A percentile compares a stretch with the other conserved stretches of the same genome.
phyloP scores from a whole-genome alignment of 2,888 invertebrate genomes.

The Thumatha senex region DNA sequence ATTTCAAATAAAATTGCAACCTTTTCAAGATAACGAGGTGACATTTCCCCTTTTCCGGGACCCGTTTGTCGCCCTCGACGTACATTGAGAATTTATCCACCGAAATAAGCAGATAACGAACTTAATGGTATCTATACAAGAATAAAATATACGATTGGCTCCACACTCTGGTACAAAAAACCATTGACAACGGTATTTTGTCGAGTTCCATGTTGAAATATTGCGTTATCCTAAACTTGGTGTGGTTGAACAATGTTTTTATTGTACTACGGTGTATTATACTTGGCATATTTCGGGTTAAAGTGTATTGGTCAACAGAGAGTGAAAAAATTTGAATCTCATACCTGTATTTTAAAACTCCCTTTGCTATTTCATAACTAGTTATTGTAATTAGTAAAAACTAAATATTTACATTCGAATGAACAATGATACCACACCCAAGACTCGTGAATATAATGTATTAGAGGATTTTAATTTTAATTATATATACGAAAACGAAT shows the following conservation, averaged over 20 bases:
- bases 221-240: constrained; percentile 16
- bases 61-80: constrained; percentile 66
- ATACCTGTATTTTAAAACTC: too few species aligned
- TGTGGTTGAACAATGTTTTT: constrained; percentile 8
- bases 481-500: too few species aligned
- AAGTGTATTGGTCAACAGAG: neutral
- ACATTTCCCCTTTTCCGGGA: constrained; percentile 77
- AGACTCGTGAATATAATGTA: too few species aligned
- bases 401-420: too few species aligned
- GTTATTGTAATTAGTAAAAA: too few species aligned
- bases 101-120: constrained; percentile 82
- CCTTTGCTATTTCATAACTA: too few species aligned
- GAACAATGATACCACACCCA: too few species aligned
- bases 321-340: neutral
- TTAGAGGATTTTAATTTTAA: too few species aligned
- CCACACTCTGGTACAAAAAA: constrained; percentile 31
- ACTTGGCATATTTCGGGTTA: neutral
- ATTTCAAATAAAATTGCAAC: constrained; percentile 84
- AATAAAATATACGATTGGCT: constrained; percentile 59
- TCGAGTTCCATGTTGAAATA: constrained; percentile 42
- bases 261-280: neutral
- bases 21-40: constrained; percentile 82
- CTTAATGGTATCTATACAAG: constrained; percentile 64
- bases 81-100: constrained; percentile 79
- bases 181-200: constrained; percentile 28